phyloP scores from a whole-genome alignment of 2,888 invertebrate genomes.

The Alentia gelatinosa region DNA sequence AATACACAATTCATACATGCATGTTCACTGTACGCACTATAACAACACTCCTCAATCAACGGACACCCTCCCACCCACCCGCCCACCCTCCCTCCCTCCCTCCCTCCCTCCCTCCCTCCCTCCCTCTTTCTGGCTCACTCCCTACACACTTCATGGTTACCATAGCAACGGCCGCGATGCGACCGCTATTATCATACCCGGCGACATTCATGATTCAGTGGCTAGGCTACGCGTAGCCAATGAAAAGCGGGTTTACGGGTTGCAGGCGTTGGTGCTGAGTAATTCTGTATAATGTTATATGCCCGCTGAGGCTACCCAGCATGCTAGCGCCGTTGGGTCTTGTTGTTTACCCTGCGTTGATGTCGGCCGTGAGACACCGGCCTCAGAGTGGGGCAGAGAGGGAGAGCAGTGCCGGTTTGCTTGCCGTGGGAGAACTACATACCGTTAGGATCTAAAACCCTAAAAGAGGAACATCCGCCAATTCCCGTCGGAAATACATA shows the following conservation, averaged over 20 bases:
- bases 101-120: neutral
- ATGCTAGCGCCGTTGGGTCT: neutral
- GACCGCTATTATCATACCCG: constrained; percentile 29
- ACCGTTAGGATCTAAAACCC: too few relatives aligned
- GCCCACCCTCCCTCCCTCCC: neutral
- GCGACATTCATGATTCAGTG: constrained; percentile 45
- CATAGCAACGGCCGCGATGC: constrained; percentile 44
- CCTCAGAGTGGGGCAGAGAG: too few relatives aligned
- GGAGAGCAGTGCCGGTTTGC: too few relatives aligned
- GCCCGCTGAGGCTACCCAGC: neutral
- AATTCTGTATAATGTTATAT: constrained; percentile 10
- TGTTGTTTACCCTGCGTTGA: neutral
- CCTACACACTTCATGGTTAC: constrained; percentile 23
- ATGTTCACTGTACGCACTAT: too few relatives aligned
- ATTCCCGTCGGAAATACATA: too few relatives aligned
- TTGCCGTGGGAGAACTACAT: too few relatives aligned
- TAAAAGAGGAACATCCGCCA: too few relatives aligned
- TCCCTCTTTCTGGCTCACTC: neutral
- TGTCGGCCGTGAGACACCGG: too few relatives aligned
- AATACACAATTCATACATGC: too few relatives aligned
- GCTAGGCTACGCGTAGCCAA: neutral
- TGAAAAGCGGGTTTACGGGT: constrained; percentile 22
- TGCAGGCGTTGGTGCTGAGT: too few relatives aligned
- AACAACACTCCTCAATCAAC: neutral
- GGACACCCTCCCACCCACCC: neutral